phyloP scores from a whole-genome alignment of 2,113 vertebrate genomes.

The Smithornis capensis region DNA sequence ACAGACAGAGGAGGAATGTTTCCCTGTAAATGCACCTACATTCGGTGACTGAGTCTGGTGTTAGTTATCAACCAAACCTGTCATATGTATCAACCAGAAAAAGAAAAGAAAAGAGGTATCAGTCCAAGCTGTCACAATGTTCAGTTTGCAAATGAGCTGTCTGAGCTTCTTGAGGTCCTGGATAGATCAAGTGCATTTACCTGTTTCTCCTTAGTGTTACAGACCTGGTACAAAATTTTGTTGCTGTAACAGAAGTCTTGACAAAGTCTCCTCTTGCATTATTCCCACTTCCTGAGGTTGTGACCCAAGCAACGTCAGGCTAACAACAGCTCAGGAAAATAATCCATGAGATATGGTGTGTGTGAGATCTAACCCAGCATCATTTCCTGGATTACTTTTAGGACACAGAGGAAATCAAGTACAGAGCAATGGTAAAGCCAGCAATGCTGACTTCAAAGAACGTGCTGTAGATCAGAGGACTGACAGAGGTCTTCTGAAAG shows the following conservation, averaged over 20 bases:
- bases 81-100: fast-evolving
- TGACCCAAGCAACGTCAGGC: neutral
- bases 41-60: neutral
- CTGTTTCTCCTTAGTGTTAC: neutral
- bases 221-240: neutral
- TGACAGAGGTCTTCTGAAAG: neutral
- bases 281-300: neutral
- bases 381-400: neutral
- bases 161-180: neutral
- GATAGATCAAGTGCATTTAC: neutral
- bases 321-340: neutral
- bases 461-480: neutral
- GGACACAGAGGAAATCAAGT: neutral
- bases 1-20: neutral
- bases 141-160: neutral
- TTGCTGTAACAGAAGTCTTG: neutral
- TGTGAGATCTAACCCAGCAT: neutral
- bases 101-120: neutral
- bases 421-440: neutral
- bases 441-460: neutral
- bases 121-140: neutral
- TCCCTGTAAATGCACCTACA: neutral
- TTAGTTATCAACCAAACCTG: neutral
- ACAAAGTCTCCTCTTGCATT: neutral
- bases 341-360: neutral